These are phyloP conservation scores for Catocala fraxini DNA, from an alignment of 2,888 invertebrate species.

Conservation along the genomic window DNA sequence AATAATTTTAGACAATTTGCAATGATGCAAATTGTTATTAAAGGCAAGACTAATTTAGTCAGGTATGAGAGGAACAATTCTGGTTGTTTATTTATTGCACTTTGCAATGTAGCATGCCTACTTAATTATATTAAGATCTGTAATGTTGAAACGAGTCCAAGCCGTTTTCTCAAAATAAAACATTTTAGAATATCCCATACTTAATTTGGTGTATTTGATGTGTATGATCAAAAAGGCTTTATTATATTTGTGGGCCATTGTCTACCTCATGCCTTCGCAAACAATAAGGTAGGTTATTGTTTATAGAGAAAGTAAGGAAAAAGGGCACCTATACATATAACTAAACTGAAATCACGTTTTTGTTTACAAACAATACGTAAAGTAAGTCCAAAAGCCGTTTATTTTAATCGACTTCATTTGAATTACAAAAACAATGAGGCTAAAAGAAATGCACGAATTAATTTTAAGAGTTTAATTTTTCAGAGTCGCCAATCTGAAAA, in stretches of 20 bases:
- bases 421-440: constrained; percentile 54
- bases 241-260: neutral
- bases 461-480: constrained; percentile 50
- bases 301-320: constrained; percentile 6
- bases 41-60: no score
- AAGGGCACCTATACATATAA: constrained; percentile 1
- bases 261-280: constrained; percentile 1
- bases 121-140: no score
- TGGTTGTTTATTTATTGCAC: no score
- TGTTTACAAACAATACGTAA: constrained; percentile 38
- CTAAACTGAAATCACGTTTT: constrained; percentile 34
- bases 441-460: constrained; percentile 51
- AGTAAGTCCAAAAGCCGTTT: constrained; percentile 41
- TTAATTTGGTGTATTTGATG: neutral
- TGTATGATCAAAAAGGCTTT: neutral
- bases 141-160: no score
- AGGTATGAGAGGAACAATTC: no score
- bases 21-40: no score
- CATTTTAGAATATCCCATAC: no score
- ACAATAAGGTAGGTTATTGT: constrained; percentile 1
- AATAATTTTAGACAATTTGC: no score
- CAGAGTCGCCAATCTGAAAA: constrained; percentile 49
- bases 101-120: no score
- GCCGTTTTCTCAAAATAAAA: no score
- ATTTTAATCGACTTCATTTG: constrained; percentile 48